These are phyloP conservation scores for Tachysurus fulvidraco DNA, from an alignment of 2,113 vertebrate species.

Conservation along the genomic window DNA sequence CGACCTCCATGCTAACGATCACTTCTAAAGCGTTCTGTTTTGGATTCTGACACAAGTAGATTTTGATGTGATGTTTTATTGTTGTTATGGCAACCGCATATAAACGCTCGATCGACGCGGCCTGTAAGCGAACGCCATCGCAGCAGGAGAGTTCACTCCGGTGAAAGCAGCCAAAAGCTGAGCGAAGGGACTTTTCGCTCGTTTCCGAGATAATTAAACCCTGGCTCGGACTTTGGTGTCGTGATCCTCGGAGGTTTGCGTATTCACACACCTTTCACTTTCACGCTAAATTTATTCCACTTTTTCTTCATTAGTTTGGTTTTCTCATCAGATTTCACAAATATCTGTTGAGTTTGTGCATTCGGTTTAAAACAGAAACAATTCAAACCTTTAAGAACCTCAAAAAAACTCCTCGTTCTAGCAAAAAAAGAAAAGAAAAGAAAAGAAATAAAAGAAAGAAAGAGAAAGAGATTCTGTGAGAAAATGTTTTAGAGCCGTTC, in stretches of 20 bases:
- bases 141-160: background rate
- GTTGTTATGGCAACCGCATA: conserved; percentile 43
- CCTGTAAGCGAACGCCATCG: background rate
- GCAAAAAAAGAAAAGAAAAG: background rate
- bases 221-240: background rate
- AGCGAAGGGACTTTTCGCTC: background rate
- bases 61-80: conserved; percentile 43
- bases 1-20: conserved; percentile 16
- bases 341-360: background rate
- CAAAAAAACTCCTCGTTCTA: background rate
- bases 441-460: background rate
- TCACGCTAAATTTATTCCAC: background rate
- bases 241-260: background rate
- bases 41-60: conserved; percentile 37
- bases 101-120: conserved; percentile 28
- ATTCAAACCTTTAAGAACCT: background rate
- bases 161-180: background rate
- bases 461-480: background rate
- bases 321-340: background rate
- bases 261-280: background rate
- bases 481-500: background rate
- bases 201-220: conserved; percentile 18
- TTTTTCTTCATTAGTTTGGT: background rate
- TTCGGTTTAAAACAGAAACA: background rate
- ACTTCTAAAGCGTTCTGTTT: conserved; percentile 31